Percentiles rank a stretch among this genome's conserved stretches.
phyloP scores from a whole-genome alignment of 2,888 invertebrate species.

The Eupithecia abbreviata region DNA sequence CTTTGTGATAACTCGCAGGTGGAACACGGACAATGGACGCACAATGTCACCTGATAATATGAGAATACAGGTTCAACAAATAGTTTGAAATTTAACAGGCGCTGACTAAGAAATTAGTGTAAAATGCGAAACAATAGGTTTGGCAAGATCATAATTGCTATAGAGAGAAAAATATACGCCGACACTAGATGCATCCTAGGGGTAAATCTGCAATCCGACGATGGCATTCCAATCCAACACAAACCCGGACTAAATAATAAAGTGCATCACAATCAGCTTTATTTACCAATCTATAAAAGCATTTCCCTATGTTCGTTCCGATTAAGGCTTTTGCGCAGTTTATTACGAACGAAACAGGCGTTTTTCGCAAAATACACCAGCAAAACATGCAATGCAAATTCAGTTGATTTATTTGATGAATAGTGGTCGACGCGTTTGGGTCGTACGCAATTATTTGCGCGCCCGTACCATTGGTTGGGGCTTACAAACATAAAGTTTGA shows the following conservation, averaged over 20 bases:
- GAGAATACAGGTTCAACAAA: too few species aligned
- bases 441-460: constrained; percentile 57
- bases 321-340: constrained; percentile 28
- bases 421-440: constrained; percentile 50
- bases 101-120: background rate
- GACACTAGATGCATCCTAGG: background rate
- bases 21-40: too few species aligned
- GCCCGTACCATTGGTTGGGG: constrained; percentile 44
- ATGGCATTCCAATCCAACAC: background rate
- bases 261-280: constrained; percentile 4
- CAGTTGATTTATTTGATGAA: constrained; percentile 64
- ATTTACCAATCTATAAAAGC: constrained; percentile 26
- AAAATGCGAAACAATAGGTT: background rate
- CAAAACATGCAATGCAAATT: constrained; percentile 56
- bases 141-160: too few species aligned
- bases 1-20: too few species aligned
- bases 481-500: background rate
- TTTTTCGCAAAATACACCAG: constrained; percentile 46
- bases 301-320: constrained; percentile 20
- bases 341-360: constrained; percentile 36
- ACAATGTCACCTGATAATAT: too few species aligned
- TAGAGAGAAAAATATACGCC: too few species aligned
- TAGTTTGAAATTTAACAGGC: background rate
- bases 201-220: background rate
- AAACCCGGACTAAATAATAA: background rate